Evolutionary conservation across 2,113 vertebrate species (phyloP).

Genomic region (human (Homo sapiens)): GRCh38 chrX:139289501-139290000

Average conservation of each 20-base stretch:
- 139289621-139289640: background rate
- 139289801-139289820: background rate
- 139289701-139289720: background rate
- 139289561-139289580: background rate
- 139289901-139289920: background rate
- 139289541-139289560: background rate
- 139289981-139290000: background rate
- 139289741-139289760: background rate
- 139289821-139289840: background rate
- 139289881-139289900: background rate
- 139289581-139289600: background rate
- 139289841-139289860: background rate
- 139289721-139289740: background rate
- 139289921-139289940: background rate
- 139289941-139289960: background rate
- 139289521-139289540: background rate
- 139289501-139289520: background rate
- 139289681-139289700: background rate
- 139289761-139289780: background rate
- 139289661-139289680: background rate
- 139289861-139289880: background rate
- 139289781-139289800: background rate
- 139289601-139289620: background rate
- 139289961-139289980: background rate
- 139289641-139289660: background rate